Conservation (phyloP, 1,140 invertebrate genomes). For the Papilio xuthus region DNA sequence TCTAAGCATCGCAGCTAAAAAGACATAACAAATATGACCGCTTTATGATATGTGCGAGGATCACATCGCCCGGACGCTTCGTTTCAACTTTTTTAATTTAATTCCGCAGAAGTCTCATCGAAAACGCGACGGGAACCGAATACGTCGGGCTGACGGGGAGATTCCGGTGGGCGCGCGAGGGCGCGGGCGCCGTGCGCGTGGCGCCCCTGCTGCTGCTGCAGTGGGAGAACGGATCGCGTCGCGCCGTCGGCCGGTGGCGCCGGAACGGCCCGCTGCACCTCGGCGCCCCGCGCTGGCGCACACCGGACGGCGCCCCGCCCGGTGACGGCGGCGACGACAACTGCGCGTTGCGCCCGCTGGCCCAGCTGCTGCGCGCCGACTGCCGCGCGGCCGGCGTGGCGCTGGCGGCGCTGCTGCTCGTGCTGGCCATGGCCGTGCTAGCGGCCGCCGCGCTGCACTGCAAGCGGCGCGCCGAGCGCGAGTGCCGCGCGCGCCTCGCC, state of each 20-base stretch:
- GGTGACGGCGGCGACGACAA: constrained; percentile 85
- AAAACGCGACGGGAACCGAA: constrained; percentile 44
- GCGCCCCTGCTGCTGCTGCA: constrained; percentile 52
- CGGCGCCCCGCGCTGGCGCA: constrained; percentile 82
- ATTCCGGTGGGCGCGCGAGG: constrained; percentile 50
- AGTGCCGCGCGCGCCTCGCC: constrained; percentile 86
- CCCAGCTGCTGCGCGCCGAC: constrained; percentile 84
- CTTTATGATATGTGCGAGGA: neutral
- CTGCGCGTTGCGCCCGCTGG: constrained; percentile 86
- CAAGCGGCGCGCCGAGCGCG: constrained; percentile 89
- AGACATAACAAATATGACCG: no score
- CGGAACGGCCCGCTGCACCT: constrained; percentile 40
- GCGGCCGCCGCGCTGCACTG: constrained; percentile 85
- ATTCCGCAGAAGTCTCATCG: constrained; percentile 49
- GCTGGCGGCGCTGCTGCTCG: constrained; percentile 86
- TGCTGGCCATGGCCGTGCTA: constrained; percentile 83
- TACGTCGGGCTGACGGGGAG: constrained; percentile 54
- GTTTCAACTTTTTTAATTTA: neutral
- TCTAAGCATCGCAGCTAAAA: no score
- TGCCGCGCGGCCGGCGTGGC: constrained; percentile 89
- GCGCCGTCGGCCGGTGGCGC: constrained; percentile 51
- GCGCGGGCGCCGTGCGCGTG: constrained; percentile 44
- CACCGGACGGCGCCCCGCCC: constrained; percentile 82
- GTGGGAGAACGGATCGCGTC: constrained; percentile 48
- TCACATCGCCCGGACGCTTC: neutral